Conservation (phyloP, 1,140 invertebrate genomes). For the Scaptomyza montana region DNA sequence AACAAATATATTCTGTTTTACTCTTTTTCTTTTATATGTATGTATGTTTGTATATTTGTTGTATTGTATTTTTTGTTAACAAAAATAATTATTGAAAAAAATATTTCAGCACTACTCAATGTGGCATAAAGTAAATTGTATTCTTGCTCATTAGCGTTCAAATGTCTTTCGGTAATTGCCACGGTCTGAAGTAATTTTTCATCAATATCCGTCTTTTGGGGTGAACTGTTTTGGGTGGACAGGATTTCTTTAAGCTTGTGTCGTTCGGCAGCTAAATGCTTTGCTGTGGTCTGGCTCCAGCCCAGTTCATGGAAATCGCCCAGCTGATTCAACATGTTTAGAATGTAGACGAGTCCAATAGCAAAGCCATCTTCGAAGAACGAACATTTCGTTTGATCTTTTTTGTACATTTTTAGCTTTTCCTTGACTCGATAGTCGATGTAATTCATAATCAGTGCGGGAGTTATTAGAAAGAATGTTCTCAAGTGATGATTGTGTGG, state of each 20-base stretch:
- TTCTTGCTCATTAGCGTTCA: constrained; percentile 92
- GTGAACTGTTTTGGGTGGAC: constrained; percentile 72
- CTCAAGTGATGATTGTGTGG: constrained; percentile 94
- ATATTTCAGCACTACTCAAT: constrained; percentile 96
- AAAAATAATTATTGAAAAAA: constrained; percentile 89
- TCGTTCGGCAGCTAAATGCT: constrained; percentile 88
- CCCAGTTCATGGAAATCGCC: constrained; percentile 96
- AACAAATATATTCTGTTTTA: background rate
- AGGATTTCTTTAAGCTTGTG: constrained; percentile 85
- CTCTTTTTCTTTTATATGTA: background rate
- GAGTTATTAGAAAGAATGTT: constrained; percentile 97
- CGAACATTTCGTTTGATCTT: constrained; percentile 89
- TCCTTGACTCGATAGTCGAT: constrained; percentile 96
- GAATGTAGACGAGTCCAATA: constrained; percentile 93
- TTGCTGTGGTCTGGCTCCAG: constrained; percentile 96
- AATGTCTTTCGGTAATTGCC: constrained; percentile 94
- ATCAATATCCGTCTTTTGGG: constrained; percentile 85
- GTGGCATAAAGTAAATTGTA: constrained; percentile 96
- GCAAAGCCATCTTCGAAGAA: constrained; percentile 99
- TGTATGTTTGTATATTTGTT: too few relatives aligned
- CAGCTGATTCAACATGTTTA: constrained; percentile 88
- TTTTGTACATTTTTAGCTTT: constrained; percentile 93
- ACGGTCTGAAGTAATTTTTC: constrained; percentile 96
- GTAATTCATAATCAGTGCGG: constrained; percentile 97
- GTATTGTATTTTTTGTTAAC: background rate